These are phyloP conservation scores for Astur gentilis DNA, from an alignment of 2,113 vertebrate species.

Conservation along the genomic window DNA sequence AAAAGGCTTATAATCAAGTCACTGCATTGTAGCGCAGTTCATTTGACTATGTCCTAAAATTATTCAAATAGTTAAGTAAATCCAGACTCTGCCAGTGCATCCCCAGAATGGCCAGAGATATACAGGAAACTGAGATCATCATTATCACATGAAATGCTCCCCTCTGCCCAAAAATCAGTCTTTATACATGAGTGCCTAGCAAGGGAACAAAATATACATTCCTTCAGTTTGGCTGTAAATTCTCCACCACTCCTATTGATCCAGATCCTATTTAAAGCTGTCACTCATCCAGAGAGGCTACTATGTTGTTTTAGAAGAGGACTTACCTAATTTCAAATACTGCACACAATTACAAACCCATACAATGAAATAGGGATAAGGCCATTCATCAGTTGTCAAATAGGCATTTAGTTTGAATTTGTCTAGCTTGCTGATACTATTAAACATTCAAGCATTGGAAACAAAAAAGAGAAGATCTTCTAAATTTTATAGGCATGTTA, in stretches of 20 bases:
- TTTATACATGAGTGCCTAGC: background rate
- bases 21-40: background rate
- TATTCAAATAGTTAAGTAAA: background rate
- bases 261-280: background rate
- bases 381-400: background rate
- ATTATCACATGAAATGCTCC: background rate
- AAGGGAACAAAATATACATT: constrained; percentile 25
- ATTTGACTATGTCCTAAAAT: background rate
- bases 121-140: background rate
- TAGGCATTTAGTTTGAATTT: background rate
- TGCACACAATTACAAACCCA: background rate
- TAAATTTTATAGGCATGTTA: background rate
- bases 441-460: background rate
- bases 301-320: background rate
- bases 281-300: background rate
- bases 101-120: background rate
- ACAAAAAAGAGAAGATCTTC: background rate
- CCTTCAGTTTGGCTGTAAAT: background rate
- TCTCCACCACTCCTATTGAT: background rate
- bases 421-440: background rate
- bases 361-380: background rate
- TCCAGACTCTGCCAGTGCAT: background rate
- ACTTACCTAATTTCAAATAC: background rate
- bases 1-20: background rate
- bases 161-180: background rate